phyloP scores from a whole-genome alignment of 1,140 invertebrate species.

The Mya arenaria region DNA sequence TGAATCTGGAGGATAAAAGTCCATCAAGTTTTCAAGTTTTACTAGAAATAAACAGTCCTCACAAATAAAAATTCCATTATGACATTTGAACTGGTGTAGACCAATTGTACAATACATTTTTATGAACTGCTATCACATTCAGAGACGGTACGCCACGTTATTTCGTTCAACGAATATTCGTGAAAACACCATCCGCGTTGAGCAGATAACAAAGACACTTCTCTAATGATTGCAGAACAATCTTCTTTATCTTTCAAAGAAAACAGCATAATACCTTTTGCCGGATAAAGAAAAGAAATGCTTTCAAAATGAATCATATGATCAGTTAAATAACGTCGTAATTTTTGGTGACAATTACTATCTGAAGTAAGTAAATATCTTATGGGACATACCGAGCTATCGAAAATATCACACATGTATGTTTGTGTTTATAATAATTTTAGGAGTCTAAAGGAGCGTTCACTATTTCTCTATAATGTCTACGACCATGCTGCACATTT shows the following conservation, averaged over 20 bases:
- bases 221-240: not conserved
- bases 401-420: constrained; percentile 34
- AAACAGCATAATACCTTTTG: constrained; percentile 4
- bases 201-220: not conserved
- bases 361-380: not conserved
- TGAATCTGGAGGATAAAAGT: not conserved
- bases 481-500: not conserved
- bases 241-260: not conserved
- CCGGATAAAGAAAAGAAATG: not conserved
- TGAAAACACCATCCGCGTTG: not conserved
- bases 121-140: constrained; percentile 12
- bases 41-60: not conserved
- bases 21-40: not conserved
- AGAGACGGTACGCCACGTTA: not conserved
- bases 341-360: not conserved
- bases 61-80: not conserved
- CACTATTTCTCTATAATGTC: not conserved
- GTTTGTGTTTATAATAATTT: not conserved
- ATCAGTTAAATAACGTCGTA: not conserved
- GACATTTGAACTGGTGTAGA: not conserved
- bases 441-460: not conserved
- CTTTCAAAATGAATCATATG: not conserved
- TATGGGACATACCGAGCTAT: not conserved
- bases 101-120: not conserved
- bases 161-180: no score